Conservation (phyloP, 1,140 invertebrate genomes). For the Drosophila teissieri region DNA sequence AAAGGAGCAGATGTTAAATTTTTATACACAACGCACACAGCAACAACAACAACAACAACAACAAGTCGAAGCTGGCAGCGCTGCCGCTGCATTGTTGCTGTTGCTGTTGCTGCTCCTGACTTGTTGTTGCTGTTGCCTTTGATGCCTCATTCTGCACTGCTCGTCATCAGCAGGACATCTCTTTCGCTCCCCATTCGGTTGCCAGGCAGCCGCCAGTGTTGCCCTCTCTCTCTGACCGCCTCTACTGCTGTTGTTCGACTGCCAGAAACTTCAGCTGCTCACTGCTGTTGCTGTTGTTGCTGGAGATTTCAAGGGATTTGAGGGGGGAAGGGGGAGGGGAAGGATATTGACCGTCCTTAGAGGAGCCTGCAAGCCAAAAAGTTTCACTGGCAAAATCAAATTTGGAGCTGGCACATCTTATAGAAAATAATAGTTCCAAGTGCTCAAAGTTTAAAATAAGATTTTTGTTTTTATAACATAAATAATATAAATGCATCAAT, state of each 20-base stretch:
- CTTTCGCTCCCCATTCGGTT: conserved; percentile 35
- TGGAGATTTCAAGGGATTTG: conserved; percentile 15
- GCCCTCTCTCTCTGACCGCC: conserved; percentile 36
- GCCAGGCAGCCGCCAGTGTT: conserved; percentile 43
- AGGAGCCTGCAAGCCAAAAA: conserved; percentile 21
- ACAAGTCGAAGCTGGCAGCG: conserved; percentile 20
- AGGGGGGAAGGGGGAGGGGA: neutral
- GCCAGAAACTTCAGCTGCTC: conserved; percentile 74
- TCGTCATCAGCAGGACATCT: conserved; percentile 22
- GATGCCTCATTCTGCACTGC: conserved; percentile 47
- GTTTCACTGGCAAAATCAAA: conserved; percentile 9
- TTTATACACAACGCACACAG: conserved; percentile 70
- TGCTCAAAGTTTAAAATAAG: too few species aligned
- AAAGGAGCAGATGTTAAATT: conserved; percentile 84
- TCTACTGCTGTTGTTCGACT: conserved; percentile 33
- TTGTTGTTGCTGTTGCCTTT: conserved; percentile 38
- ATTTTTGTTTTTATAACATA: too few species aligned
- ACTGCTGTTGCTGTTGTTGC: conserved; percentile 38
- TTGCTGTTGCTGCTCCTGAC: conserved; percentile 43
- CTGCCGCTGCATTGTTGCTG: conserved; percentile 64
- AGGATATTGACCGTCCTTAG: conserved; percentile 55
- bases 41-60: conserved; percentile 2
- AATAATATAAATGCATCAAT: too few species aligned
- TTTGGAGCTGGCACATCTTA: neutral
- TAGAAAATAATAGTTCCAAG: neutral